Evolutionary conservation across 2,797 vertebrate species (phyloP).

Genomic region (Hydrocynus forskahlii): DNA sequence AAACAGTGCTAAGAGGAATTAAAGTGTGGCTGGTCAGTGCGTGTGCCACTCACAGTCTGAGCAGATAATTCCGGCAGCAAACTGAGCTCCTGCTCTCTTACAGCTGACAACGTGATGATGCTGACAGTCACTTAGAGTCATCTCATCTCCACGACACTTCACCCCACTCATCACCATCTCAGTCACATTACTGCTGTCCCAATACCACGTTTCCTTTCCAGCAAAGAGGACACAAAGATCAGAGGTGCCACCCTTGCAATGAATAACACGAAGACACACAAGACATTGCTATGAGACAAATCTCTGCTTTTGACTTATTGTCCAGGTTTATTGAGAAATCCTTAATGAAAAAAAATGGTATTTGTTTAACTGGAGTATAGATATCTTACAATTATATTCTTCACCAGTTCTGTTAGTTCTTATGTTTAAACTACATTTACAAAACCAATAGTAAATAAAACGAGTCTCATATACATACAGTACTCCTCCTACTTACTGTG

Average conservation of each 20-base stretch:
- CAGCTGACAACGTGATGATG: conserved; percentile 86
- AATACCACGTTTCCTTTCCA: conserved; percentile 97
- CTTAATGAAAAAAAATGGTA: background rate
- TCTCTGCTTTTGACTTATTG: background rate
- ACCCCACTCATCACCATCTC: conserved; percentile 94
- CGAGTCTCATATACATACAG: conserved; percentile 8
- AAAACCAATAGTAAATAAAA: background rate
- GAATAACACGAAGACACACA: background rate
- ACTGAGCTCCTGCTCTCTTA: conserved; percentile 84
- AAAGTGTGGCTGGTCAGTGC: background rate
- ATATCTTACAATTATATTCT: background rate
- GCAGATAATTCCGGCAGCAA: conserved; percentile 94
- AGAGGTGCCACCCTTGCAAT: background rate
- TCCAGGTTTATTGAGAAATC: background rate
- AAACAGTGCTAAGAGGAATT: background rate
- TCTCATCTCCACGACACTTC: conserved; percentile 87
- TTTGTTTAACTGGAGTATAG: background rate
- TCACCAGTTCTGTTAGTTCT: background rate
- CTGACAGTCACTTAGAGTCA: conserved; percentile 89
- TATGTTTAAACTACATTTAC: background rate
- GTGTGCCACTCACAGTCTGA: conserved; percentile 87
- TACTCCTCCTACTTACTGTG: conserved; percentile 79
- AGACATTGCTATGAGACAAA: background rate
- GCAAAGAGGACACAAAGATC: conserved; percentile 34
- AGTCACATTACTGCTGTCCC: conserved; percentile 92